Percentiles rank a stretch among this genome's conserved stretches.
Evolutionary conservation across 2,888 invertebrate genomes (phyloP).

Genomic region (Metopia argyrocephala): DNA sequence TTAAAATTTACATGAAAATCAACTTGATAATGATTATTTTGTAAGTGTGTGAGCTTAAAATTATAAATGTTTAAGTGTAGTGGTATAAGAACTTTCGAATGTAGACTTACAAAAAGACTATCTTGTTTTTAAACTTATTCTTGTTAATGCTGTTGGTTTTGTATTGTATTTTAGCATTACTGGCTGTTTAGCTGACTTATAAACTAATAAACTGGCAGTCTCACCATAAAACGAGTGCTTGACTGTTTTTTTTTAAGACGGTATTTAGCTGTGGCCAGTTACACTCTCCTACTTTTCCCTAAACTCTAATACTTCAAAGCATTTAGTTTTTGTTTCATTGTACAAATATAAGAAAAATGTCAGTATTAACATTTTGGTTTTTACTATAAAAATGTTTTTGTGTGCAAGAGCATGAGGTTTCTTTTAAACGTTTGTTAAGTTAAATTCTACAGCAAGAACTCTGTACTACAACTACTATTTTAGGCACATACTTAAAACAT

Average conservation of each 20-base stretch:
- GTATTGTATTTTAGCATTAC: not conserved
- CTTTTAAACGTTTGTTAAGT: too few relatives aligned
- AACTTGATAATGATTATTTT: too few relatives aligned
- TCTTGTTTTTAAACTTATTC: not conserved
- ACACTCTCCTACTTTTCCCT: not conserved
- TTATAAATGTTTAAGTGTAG: not conserved
- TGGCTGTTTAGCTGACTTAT: not conserved
- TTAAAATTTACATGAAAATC: too few relatives aligned
- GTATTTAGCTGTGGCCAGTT: not conserved
- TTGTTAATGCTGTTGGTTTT: not conserved
- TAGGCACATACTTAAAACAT: not conserved
- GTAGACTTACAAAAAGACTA: not conserved
- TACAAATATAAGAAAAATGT: slow-evolving; percentile 25
- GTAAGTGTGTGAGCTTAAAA: not conserved
- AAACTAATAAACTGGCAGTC: not conserved
- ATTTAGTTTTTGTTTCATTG: not conserved
- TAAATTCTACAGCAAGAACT: not conserved
- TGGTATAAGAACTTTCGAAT: slow-evolving; percentile 3
- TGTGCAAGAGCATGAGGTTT: too few relatives aligned
- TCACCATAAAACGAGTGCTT: too few relatives aligned
- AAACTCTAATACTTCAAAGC: not conserved
- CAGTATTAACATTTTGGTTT: slow-evolving; percentile 46
- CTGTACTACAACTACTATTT: not conserved
- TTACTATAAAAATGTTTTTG: not conserved
- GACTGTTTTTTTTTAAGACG: too few relatives aligned